These are phyloP conservation scores for Xestia xanthographa DNA, from an alignment of 2,888 invertebrate species.

Conservation along the genomic window DNA sequence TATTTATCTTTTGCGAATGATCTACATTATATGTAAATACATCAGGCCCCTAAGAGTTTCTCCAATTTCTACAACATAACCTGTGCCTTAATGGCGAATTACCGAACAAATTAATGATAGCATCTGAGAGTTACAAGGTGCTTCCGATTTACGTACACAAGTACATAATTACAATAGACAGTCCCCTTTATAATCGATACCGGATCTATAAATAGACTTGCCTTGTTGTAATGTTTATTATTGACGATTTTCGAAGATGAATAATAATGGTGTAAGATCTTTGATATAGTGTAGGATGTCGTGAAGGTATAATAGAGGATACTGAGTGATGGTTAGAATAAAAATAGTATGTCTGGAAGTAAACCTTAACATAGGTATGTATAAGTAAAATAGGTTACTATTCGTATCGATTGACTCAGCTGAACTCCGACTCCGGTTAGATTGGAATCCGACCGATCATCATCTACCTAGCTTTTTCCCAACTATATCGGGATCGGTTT, in stretches of 20 bases:
- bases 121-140: neutral
- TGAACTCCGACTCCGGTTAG: neutral
- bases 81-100: neutral
- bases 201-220: slow-evolving; percentile 34
- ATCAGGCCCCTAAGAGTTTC: no score
- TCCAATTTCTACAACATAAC: no score
- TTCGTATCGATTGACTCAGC: neutral
- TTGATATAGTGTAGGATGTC: neutral
- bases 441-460: neutral
- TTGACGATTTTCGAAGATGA: neutral
- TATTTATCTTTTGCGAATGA: neutral
- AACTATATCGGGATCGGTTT: neutral
- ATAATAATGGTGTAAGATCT: neutral
- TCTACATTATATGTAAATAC: no score
- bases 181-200: slow-evolving; percentile 43
- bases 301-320: no score
- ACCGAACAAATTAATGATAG: slow-evolving; percentile 9
- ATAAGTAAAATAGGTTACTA: no score
- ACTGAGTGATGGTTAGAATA: no score
- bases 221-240: slow-evolving; percentile 8
- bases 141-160: slow-evolving; percentile 10
- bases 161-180: slow-evolving; percentile 37
- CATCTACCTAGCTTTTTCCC: neutral
- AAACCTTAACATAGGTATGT: no score
- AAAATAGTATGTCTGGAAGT: no score